Conservation (phyloP, 2,113 vertebrate genomes). For the Heptranchias perlo region DNA sequence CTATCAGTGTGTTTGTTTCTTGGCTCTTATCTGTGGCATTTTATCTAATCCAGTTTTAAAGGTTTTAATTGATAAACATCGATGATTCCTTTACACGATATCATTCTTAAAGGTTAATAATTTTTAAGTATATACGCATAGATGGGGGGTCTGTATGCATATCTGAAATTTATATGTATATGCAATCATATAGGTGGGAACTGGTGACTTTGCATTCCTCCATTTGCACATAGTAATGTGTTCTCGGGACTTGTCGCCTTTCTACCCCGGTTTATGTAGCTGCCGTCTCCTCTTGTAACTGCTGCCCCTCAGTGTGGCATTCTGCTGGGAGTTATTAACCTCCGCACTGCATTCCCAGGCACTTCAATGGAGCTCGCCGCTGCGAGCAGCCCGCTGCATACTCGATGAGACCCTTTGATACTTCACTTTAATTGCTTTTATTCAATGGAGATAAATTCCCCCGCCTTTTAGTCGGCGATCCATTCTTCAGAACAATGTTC, state of each 20-base stretch:
- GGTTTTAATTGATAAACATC: background rate
- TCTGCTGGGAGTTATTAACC: conserved; percentile 77
- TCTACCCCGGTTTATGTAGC: background rate
- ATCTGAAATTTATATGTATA: no score
- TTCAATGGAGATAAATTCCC: conserved; percentile 52
- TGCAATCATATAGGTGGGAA: no score
- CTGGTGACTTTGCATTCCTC: conserved; percentile 36
- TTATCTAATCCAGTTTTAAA: background rate
- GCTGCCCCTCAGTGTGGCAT: conserved; percentile 56
- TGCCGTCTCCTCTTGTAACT: background rate
- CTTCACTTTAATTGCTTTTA: conserved; percentile 74
- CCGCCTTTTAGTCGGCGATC: conserved; percentile 49
- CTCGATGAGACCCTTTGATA: conserved; percentile 78
- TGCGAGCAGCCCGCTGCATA: conserved; percentile 79
- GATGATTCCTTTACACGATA: background rate
- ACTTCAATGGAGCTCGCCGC: conserved; percentile 69
- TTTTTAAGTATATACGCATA: background rate
- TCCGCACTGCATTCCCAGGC: conserved; percentile 69
- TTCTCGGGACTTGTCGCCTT: background rate
- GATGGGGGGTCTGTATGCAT: no score
- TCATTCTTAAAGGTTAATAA: background rate
- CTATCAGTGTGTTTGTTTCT: conserved; percentile 47
- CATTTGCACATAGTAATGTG: conserved; percentile 48
- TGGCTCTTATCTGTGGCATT: background rate
- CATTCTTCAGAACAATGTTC: conserved; percentile 39